Percentiles rank a stretch among this genome's conserved stretches.
Evolutionary conservation across 2,113 vertebrate species (phyloP).

Genomic region (Grammomys surdaster): DNA sequence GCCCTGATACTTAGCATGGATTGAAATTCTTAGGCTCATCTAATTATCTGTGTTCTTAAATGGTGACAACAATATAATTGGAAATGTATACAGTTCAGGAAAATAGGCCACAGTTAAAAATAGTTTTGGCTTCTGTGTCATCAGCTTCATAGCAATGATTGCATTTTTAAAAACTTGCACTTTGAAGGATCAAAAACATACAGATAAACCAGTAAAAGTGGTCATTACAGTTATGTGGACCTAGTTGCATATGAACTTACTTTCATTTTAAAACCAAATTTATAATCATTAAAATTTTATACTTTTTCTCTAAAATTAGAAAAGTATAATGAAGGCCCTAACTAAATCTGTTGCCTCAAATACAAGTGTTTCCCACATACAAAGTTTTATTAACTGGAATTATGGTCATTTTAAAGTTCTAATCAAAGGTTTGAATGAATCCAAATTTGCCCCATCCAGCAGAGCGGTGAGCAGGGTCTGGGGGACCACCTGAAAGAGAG

Average conservation of each 20-base stretch:
- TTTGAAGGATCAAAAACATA: neutral
- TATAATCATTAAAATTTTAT: neutral
- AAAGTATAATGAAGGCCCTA: neutral
- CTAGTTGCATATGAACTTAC: neutral
- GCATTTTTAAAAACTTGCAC: no score
- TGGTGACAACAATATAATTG: neutral
- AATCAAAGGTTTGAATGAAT: neutral
- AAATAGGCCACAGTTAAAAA: neutral
- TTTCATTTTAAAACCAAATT: neutral
- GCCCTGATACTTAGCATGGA: neutral
- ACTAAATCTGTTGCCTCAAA: neutral
- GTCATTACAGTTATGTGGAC: neutral
- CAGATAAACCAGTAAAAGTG: neutral
- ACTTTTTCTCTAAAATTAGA: no score
- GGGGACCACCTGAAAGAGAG: no score
- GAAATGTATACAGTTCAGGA: neutral
- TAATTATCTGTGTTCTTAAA: neutral
- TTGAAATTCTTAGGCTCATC: neutral
- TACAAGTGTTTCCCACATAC: neutral
- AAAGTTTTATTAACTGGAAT: neutral
- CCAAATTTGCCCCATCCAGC: no score
- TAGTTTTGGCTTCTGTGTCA: fast-evolving
- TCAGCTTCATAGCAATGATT: neutral
- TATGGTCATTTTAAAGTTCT: neutral
- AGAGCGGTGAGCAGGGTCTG: no score